These are phyloP conservation scores for Adelosebastes latens DNA, from an alignment of 2,797 vertebrate species.

Conservation along the genomic window DNA sequence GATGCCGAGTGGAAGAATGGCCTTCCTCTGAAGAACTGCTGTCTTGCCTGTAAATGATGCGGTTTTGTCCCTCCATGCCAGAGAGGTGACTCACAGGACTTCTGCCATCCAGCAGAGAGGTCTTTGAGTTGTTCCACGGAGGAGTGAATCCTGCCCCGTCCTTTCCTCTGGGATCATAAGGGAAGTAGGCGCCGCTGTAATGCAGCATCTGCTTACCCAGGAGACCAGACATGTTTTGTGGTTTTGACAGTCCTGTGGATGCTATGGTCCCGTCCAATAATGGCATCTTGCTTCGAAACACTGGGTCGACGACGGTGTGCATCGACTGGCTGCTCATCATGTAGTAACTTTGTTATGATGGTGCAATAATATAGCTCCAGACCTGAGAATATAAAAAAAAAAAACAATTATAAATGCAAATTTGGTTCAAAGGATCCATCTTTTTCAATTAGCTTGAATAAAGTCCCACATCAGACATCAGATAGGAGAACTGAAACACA, in stretches of 20 bases:
- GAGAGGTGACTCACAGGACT: constrained; percentile 72
- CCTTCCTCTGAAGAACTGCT: constrained; percentile 71
- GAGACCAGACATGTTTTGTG: constrained; percentile 63
- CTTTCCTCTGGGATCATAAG: constrained; percentile 79
- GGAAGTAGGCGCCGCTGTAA: constrained; percentile 85
- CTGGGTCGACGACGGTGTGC: constrained; percentile 73
- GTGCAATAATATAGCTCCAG: constrained; percentile 32
- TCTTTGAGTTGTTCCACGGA: constrained; percentile 76
- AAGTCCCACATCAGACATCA: not conserved
- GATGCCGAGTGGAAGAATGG: constrained; percentile 57
- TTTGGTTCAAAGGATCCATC: not conserved
- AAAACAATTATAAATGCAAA: constrained; percentile 21
- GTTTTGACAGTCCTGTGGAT: constrained; percentile 64
- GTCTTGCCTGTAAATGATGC: constrained; percentile 76
- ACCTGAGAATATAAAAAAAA: constrained; percentile 60
- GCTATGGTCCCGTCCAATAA: constrained; percentile 76
- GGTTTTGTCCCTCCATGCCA: constrained; percentile 69
- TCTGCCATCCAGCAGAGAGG: constrained; percentile 64
- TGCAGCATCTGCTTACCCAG: constrained; percentile 69
- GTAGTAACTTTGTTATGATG: constrained; percentile 41
- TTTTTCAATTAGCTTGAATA: not conserved
- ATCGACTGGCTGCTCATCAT: constrained; percentile 85
- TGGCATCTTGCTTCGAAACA: constrained; percentile 83
- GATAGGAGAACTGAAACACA: not conserved
- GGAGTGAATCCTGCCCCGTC: constrained; percentile 65